These are phyloP conservation scores for Trochalopteron elliotii DNA, from an alignment of 2,113 vertebrate species.

Conservation along the genomic window DNA sequence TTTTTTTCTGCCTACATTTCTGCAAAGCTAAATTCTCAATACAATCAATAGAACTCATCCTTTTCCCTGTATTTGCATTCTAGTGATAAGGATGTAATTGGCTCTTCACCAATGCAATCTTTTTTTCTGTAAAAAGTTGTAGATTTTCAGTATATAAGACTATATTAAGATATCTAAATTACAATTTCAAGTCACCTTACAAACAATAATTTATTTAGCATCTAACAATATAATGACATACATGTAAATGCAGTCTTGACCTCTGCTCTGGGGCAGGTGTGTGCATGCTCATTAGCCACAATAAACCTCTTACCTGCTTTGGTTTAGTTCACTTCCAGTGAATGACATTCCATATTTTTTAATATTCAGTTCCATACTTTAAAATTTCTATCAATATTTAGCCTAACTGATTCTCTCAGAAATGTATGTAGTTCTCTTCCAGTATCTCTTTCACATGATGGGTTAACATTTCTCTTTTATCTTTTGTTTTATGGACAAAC, in stretches of 20 bases:
- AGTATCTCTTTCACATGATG: not conserved
- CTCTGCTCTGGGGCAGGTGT: not conserved
- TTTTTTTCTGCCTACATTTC: not conserved
- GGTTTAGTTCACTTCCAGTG: not conserved
- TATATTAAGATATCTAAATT: not conserved
- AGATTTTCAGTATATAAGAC: not conserved
- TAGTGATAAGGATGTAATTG: not conserved
- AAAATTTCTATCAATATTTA: not conserved
- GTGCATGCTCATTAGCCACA: not conserved
- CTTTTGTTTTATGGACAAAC: not conserved
- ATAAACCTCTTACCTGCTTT: not conserved
- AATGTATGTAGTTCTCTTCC: not conserved
- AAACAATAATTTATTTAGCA: not conserved
- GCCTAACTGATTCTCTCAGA: not conserved
- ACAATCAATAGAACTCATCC: not conserved
- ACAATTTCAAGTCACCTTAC: not conserved
- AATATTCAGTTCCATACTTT: not conserved
- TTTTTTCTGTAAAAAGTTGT: not conserved
- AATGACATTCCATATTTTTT: not conserved
- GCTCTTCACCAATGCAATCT: not conserved
- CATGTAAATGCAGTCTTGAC: accelerated
- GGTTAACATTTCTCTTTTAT: not conserved
- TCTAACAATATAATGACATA: not conserved
- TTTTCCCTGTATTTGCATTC: not conserved
- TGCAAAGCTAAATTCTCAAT: not conserved